phyloP scores from a whole-genome alignment of 1,140 invertebrate species.

The Dermatophagoides farinae region DNA sequence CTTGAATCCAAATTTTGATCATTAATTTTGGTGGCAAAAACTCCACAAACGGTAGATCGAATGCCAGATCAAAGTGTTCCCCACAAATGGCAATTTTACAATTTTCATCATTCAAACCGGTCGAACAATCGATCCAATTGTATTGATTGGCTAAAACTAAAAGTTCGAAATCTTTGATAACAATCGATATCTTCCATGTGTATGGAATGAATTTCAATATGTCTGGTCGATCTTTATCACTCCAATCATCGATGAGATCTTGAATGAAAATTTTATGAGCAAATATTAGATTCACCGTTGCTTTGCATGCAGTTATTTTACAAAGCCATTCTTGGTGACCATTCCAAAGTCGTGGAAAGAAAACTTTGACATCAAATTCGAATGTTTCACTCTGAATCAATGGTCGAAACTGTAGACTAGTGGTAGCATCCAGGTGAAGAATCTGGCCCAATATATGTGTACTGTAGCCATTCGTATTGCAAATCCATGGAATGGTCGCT shows the following conservation, averaged over 20 bases:
- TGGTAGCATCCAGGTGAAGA: conserved; percentile 76
- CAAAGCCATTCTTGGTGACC: conserved; percentile 79
- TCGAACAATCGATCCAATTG: conserved; percentile 97
- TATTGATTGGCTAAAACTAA: conserved; percentile 84
- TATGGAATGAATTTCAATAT: conserved; percentile 88
- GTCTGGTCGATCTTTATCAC: conserved; percentile 66
- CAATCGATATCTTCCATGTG: conserved; percentile 75
- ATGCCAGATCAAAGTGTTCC: conserved; percentile 72
- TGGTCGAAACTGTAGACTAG: conserved; percentile 67
- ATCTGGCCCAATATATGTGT: conserved; percentile 79
- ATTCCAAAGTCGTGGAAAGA: conserved; percentile 82
- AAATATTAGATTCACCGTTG: conserved; percentile 72
- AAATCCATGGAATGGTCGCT: conserved; percentile 82
- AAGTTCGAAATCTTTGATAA: conserved; percentile 86
- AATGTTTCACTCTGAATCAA: conserved; percentile 80
- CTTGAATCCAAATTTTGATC: conserved; percentile 78
- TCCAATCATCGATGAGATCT: conserved; percentile 91
- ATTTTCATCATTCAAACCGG: conserved; percentile 31
- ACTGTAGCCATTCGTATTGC: conserved; percentile 57
- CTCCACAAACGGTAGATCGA: conserved; percentile 74
- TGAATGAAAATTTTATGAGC: conserved; percentile 86
- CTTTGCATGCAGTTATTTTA: conserved; percentile 76
- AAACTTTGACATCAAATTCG: conserved; percentile 64
- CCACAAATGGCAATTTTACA: conserved; percentile 70
- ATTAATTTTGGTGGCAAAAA: conserved; percentile 68